phyloP scores from a whole-genome alignment of 2,113 vertebrate genomes.

The Larimichthys crocea region DNA sequence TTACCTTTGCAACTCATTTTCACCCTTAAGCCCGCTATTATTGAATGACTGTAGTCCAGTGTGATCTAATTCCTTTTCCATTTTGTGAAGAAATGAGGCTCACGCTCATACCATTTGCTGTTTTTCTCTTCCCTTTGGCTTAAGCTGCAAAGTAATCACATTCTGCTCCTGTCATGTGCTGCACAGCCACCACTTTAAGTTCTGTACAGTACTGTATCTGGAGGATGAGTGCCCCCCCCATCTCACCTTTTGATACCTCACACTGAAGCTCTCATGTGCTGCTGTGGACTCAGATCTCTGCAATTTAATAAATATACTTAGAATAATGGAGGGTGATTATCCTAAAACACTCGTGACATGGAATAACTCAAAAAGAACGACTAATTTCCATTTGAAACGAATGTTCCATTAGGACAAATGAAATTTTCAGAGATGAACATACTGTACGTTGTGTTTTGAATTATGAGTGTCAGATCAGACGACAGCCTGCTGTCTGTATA shows the following conservation, averaged over 20 bases:
- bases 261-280: background rate
- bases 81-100: background rate
- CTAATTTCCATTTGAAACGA: slow-evolving; percentile 3
- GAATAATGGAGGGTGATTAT: slow-evolving; percentile 19
- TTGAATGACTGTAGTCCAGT: slow-evolving; percentile 16
- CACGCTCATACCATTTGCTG: background rate
- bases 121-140: slow-evolving; percentile 3
- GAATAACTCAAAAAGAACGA: background rate
- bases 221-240: background rate
- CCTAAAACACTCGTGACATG: slow-evolving; percentile 7
- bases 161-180: background rate
- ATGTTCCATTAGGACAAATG: background rate
- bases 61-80: background rate
- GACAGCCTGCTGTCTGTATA: background rate
- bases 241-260: background rate
- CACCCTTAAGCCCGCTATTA: background rate
- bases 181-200: background rate
- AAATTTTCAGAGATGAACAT: background rate
- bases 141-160: slow-evolving; percentile 26
- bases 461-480: background rate
- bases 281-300: background rate
- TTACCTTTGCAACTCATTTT: background rate
- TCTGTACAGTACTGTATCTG: background rate
- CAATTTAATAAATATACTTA: slow-evolving; percentile 1
- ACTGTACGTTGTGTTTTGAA: background rate